These are phyloP conservation scores for Idris sp. DNA, from an alignment of 1,140 invertebrate genomes.

Conservation along the genomic window DNA sequence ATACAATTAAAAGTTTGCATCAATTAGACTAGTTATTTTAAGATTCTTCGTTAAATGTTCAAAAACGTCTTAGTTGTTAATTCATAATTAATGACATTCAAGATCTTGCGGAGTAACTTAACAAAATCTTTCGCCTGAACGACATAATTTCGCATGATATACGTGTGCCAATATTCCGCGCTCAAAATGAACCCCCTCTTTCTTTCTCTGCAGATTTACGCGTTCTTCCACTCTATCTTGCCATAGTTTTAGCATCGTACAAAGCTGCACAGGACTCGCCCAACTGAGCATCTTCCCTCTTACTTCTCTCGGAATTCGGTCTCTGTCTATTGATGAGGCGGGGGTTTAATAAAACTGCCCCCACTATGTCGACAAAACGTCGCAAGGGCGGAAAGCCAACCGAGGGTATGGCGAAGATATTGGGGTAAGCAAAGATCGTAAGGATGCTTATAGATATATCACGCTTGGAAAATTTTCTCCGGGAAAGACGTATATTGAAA, in stretches of 20 bases:
- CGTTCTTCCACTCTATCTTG: slow-evolving; percentile 52
- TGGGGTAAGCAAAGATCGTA: slow-evolving; percentile 66
- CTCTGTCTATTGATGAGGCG: slow-evolving; percentile 62
- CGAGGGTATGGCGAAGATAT: slow-evolving; percentile 64
- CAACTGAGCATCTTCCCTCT: background rate
- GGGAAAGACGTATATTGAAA: slow-evolving; percentile 60
- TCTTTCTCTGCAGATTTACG: slow-evolving; percentile 36
- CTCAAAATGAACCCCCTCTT: slow-evolving; percentile 41
- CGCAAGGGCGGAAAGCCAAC: slow-evolving; percentile 61
- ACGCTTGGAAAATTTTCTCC: slow-evolving; percentile 57
- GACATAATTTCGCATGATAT: slow-evolving; percentile 54
- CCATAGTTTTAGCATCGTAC: slow-evolving; percentile 60
- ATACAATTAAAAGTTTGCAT: no score
- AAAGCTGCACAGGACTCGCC: slow-evolving; percentile 41
- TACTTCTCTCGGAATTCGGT: slow-evolving; percentile 4
- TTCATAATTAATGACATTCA: no score
- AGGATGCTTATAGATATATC: slow-evolving; percentile 65
- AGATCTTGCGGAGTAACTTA: slow-evolving; percentile 1
- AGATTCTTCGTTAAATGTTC: no score
- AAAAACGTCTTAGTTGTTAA: no score
- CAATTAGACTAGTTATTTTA: no score
- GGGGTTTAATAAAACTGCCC: slow-evolving; percentile 70
- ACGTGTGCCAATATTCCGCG: slow-evolving; percentile 43
- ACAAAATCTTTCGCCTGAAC: slow-evolving; percentile 20
- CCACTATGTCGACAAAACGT: slow-evolving; percentile 60